Percentiles rank a stretch among this genome's conserved stretches.
Evolutionary conservation across 1,140 invertebrate species (phyloP).

Genomic region (Charaxes varanes): DNA sequence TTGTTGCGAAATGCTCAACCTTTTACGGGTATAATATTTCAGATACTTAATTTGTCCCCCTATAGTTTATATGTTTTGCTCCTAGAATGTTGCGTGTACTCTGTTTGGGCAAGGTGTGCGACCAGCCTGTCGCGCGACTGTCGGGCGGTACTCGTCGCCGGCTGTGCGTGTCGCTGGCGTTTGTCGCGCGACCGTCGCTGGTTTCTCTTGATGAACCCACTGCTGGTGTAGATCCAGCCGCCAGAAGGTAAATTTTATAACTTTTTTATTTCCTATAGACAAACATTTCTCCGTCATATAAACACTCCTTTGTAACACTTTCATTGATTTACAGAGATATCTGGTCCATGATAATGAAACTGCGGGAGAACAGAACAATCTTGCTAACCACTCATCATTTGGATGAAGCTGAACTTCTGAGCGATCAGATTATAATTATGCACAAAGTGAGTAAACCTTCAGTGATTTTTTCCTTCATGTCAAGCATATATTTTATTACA

Average conservation of each 20-base stretch:
- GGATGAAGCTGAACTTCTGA: conserved; percentile 80
- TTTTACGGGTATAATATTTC: too few relatives aligned
- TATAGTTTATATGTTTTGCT: conserved; percentile 5
- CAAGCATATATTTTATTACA: too few relatives aligned
- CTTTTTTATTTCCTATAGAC: too few relatives aligned
- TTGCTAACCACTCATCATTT: conserved; percentile 83
- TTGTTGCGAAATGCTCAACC: too few relatives aligned
- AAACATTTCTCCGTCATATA: too few relatives aligned
- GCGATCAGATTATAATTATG: conserved; percentile 79
- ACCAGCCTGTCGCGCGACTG: conserved; percentile 73
- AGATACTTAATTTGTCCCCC: too few relatives aligned
- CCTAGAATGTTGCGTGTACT: conserved; percentile 76
- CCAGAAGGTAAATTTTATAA: conserved; percentile 57
- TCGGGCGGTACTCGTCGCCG: conserved; percentile 79
- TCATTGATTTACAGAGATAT: conserved; percentile 74
- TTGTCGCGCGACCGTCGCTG: conserved; percentile 83
- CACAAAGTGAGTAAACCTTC: conserved; percentile 77
- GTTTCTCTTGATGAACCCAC: conserved; percentile 89
- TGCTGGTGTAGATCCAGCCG: conserved; percentile 86
- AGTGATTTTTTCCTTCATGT: too few relatives aligned
- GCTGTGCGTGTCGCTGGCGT: conserved; percentile 79
- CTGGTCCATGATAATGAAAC: conserved; percentile 82
- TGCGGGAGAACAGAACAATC: conserved; percentile 79
- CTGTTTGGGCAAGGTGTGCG: conserved; percentile 73
- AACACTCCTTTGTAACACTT: too few relatives aligned